Conservation (phyloP, 2,113 vertebrate species). For the Chloroceryle aenea region DNA sequence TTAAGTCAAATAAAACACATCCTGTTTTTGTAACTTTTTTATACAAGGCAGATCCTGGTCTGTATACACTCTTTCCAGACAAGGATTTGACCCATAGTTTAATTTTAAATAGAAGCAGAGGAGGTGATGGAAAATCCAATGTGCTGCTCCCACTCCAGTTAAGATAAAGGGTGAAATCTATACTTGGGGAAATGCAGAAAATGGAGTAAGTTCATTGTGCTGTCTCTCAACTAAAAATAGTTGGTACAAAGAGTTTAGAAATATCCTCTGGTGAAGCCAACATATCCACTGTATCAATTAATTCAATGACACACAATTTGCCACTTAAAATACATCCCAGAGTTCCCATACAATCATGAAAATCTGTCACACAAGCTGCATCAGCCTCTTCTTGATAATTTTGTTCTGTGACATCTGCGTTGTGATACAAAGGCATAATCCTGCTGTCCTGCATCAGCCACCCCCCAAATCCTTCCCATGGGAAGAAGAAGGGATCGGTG, state of each 20-base stretch:
- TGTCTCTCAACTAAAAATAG: neutral
- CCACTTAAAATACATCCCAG: neutral
- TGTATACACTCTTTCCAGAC: neutral
- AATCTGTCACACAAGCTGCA: neutral
- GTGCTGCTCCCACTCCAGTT: neutral
- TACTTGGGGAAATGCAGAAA: neutral
- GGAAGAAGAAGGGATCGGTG: neutral
- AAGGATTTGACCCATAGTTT: neutral
- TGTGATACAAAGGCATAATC: neutral
- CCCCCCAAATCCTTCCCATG: neutral
- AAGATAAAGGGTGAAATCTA: neutral
- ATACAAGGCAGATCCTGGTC: constrained; percentile 7
- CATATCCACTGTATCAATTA: neutral
- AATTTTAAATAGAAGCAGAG: neutral
- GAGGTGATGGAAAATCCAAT: neutral
- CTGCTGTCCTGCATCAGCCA: neutral
- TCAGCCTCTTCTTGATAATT: neutral
- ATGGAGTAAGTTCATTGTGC: neutral
- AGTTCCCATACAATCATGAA: neutral
- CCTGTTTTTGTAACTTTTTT: constrained; percentile 52
- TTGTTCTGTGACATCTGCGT: neutral
- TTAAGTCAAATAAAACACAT: constrained; percentile 59
- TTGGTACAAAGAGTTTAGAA: neutral
- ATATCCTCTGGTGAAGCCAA: neutral
- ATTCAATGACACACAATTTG: neutral